Base-by-base conservation (phyloP, 2,797 vertebrate species). In the Leontocebus nigricollis region DNA sequence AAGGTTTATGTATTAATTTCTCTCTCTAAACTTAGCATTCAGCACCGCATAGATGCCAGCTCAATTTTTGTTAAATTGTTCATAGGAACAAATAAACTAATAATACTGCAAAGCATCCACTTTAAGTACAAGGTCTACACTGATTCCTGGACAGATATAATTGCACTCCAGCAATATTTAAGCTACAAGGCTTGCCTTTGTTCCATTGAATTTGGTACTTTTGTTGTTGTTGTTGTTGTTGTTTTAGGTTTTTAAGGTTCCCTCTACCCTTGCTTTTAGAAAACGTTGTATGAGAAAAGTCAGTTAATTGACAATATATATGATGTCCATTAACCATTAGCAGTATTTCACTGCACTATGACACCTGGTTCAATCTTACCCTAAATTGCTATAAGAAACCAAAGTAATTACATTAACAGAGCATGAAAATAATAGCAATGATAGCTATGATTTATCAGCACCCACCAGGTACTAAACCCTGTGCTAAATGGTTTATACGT, bases 41-140 rank as follows among this genome's bases (percentile, higher is more conserved):
- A 92, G 84, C 11, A 80, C 57, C 61, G 15, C 59, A 41, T 70
- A 55, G 30, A 19, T 33, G 46, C 41, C n/a, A 39, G 22, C 39
- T 91, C 39, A 61, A 26, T 67, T 79, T 93, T 39, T 94, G n/a
- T 91, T 92, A 26, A 94, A 91, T 75, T 79, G 50, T 24, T 87
- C 48, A 61, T 12, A 87, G 79, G 72, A 94, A 94, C 4, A 24
- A 70, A 94, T 48, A 39, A 83, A 64, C 67, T 70, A 44, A 59
- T 44, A 39, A 39, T 81, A 82, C 39, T 90, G 46, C 72, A 55
- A 77, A 88, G 76, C 36, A 70, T 67, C 3, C 41, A 57, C 57
- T 93, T 55, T 75, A 57, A 90, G 44, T 10, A 26, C 22, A 55
- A 73, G 26, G 52, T 79, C 79, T 30, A 13, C 15, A 64, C 20